Conservation (phyloP, 2,797 vertebrate genomes). For the Crenuchus spilurus region DNA sequence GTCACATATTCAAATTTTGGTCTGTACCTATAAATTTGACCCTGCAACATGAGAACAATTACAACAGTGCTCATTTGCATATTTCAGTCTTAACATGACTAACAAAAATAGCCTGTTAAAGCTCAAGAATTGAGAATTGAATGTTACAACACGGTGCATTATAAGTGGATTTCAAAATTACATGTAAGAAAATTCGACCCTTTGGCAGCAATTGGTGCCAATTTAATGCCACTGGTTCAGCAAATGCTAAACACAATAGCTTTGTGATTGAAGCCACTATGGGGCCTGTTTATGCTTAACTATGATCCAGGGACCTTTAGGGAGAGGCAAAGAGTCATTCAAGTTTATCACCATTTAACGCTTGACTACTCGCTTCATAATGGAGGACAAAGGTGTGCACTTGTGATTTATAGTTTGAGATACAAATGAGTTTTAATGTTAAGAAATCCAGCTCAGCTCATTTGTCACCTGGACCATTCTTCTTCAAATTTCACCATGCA, state of each 20-base stretch:
- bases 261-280: background rate
- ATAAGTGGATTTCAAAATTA: too few species aligned
- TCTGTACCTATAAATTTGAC: too few species aligned
- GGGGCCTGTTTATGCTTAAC: conserved; percentile 28
- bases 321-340: conserved; percentile 12
- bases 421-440: conserved; percentile 37
- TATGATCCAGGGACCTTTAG: conserved; percentile 28
- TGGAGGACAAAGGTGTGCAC: conserved; percentile 30
- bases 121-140: too few species aligned
- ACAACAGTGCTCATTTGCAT: too few species aligned
- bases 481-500: background rate
- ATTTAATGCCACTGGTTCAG: background rate
- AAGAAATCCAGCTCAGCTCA: conserved; percentile 35
- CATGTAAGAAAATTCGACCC: too few species aligned
- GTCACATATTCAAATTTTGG: too few species aligned
- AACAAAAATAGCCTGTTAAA: too few species aligned
- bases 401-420: conserved; percentile 43
- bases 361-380: conserved; percentile 35
- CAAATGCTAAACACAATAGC: background rate
- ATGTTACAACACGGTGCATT: too few species aligned
- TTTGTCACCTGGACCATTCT: conserved; percentile 36
- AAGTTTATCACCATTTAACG: conserved; percentile 45
- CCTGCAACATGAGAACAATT: too few species aligned
- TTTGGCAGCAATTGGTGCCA: too few species aligned
- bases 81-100: too few species aligned